phyloP scores from a whole-genome alignment of 2,113 vertebrate species.

The Clarias batrachus region DNA sequence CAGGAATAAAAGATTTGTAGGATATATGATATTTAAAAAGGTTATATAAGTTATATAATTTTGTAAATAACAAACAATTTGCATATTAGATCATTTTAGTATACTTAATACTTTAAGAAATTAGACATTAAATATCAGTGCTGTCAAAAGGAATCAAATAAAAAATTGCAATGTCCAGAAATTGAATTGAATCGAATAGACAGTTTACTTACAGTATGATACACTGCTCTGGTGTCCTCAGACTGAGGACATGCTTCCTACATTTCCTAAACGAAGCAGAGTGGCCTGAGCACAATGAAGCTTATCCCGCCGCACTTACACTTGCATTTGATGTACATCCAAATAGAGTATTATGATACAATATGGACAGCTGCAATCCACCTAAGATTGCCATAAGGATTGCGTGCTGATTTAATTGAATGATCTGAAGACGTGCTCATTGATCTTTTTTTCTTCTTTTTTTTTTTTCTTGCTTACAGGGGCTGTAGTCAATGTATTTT shows the following conservation, averaged over 20 bases:
- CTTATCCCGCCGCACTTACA: neutral
- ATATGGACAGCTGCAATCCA: neutral
- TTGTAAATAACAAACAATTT: too few relatives aligned
- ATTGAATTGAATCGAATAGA: too few relatives aligned
- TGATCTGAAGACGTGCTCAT: slow-evolving; percentile 61
- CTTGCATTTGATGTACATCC: neutral
- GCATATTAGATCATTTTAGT: too few relatives aligned
- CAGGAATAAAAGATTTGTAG: too few relatives aligned
- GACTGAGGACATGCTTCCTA: slow-evolving; percentile 25
- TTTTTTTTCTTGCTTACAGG: slow-evolving; percentile 32
- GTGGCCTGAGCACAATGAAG: slow-evolving; percentile 15
- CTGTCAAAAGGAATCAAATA: too few relatives aligned
- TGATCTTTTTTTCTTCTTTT: slow-evolving; percentile 52
- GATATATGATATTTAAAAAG: too few relatives aligned
- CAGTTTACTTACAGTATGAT: too few relatives aligned
- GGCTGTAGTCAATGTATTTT: slow-evolving; percentile 14
- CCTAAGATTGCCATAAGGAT: neutral
- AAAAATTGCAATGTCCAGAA: too few relatives aligned
- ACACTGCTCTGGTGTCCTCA: neutral
- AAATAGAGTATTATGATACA: neutral
- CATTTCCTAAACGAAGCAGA: slow-evolving; percentile 14
- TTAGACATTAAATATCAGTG: too few relatives aligned
- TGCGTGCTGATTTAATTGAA: slow-evolving; percentile 60
- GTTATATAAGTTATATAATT: too few relatives aligned
- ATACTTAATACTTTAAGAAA: too few relatives aligned